Percentiles rank a stretch among this genome's conserved stretches.
phyloP scores from a whole-genome alignment of 2,113 vertebrate genomes.

The Corydoras sp. region DNA sequence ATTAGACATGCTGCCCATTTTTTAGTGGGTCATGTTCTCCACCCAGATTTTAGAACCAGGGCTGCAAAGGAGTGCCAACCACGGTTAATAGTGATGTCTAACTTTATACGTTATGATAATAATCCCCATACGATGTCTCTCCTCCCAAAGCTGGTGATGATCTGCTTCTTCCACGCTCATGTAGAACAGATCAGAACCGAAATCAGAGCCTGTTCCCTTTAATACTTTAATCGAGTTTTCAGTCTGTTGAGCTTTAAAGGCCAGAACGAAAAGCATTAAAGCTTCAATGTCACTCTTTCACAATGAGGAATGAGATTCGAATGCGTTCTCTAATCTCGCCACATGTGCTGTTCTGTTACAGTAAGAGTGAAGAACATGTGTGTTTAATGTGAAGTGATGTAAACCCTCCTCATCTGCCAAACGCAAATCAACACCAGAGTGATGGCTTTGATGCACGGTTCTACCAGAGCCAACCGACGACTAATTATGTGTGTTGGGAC shows the following conservation, averaged over 20 bases:
- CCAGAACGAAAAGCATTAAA: slow-evolving; percentile 14
- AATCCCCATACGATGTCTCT: background rate
- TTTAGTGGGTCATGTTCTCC: background rate
- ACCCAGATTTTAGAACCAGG: too few relatives aligned
- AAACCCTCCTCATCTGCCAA: slow-evolving; percentile 10
- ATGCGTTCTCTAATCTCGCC: slow-evolving; percentile 8
- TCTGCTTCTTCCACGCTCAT: slow-evolving; percentile 20
- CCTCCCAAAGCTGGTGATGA: background rate
- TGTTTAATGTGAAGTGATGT: slow-evolving; percentile 36
- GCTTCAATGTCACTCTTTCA: slow-evolving; percentile 22
- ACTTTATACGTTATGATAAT: background rate
- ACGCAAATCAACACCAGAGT: background rate
- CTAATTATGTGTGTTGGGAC: slow-evolving; percentile 35
- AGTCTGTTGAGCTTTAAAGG: slow-evolving; percentile 8
- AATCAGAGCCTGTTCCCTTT: slow-evolving; percentile 35
- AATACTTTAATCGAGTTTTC: slow-evolving; percentile 19
- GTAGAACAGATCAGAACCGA: slow-evolving; percentile 39
- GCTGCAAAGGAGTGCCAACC: too few relatives aligned
- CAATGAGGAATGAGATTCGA: slow-evolving; percentile 23
- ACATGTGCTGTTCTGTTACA: slow-evolving; percentile 25
- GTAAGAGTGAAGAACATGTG: slow-evolving; percentile 24
- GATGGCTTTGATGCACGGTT: slow-evolving; percentile 20
- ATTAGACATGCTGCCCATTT: background rate
- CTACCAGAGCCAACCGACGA: slow-evolving; percentile 18
- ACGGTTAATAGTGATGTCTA: too few relatives aligned